Conservation (phyloP, 2,888 invertebrate species). For the Drosophila mercatorum region DNA sequence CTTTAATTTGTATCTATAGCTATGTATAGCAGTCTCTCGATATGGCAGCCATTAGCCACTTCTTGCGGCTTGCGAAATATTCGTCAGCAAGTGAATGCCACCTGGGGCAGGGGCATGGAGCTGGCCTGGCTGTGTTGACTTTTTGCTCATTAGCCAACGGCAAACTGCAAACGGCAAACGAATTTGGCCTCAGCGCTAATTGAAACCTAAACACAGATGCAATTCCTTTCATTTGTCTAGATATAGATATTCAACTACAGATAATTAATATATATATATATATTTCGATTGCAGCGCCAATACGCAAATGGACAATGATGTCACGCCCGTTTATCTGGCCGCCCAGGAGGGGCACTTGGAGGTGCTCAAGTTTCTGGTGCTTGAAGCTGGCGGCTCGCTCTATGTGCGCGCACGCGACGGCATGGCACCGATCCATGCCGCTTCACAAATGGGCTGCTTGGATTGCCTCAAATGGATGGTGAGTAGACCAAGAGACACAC, state of each 20-base stretch:
- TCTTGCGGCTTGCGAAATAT: constrained; percentile 28
- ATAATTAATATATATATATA: background rate
- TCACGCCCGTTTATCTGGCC: constrained; percentile 94
- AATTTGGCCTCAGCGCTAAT: constrained; percentile 17
- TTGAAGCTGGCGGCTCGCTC: constrained; percentile 92
- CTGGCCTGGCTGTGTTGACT: constrained; percentile 22
- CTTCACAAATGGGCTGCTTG: constrained; percentile 94
- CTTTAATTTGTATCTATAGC: constrained; percentile 42
- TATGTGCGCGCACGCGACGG: constrained; percentile 94
- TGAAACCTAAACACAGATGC: background rate
- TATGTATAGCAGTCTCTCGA: constrained; percentile 18
- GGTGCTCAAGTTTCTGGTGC: constrained; percentile 92
- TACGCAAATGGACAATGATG: constrained; percentile 96
- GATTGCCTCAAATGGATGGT: constrained; percentile 96
- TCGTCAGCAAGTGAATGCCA: constrained; percentile 22
- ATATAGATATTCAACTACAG: background rate
- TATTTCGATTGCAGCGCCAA: constrained; percentile 89
- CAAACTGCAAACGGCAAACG: constrained; percentile 1
- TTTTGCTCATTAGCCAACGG: constrained; percentile 50
- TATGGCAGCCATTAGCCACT: constrained; percentile 40
- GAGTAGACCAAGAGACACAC: constrained; percentile 70
- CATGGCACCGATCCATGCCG: constrained; percentile 95
- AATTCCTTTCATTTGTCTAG: constrained; percentile 14
- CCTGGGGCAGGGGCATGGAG: background rate
- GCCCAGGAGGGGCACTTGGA: constrained; percentile 95